These are phyloP conservation scores for Actinernus sp. DNA, from an alignment of 92 coral and sea anemone species.

Conservation along the genomic window DNA sequence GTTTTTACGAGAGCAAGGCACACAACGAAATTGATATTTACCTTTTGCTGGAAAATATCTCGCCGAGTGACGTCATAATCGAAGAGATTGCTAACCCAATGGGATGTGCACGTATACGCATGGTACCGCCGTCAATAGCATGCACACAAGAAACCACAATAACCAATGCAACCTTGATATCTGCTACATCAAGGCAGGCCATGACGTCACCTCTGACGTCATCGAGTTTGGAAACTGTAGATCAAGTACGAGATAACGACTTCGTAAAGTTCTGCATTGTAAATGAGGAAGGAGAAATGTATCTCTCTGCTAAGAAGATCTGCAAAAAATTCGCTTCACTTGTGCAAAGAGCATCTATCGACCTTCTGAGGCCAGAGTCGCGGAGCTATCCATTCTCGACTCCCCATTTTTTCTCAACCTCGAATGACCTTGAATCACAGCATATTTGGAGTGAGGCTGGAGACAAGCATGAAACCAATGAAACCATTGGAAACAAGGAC, in stretches of 20 bases:
- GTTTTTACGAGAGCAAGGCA: conserved; percentile 67
- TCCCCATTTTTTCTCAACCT: no score
- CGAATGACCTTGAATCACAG: no score
- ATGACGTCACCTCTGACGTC: conserved; percentile 23
- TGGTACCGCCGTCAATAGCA: background rate
- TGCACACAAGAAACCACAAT: background rate
- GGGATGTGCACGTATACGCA: conserved; percentile 65
- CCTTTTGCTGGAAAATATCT: conserved; percentile 56
- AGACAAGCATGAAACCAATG: background rate
- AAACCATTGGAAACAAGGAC: background rate
- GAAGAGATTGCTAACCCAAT: conserved; percentile 69
- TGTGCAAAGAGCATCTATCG: conserved; percentile 16
- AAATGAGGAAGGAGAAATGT: conserved; percentile 28
- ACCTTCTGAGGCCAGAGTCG: conserved; percentile 12
- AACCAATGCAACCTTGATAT: background rate
- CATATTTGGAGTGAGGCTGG: conserved; percentile 14
- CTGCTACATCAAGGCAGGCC: background rate
- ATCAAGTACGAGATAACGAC: background rate
- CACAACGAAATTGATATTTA: conserved; percentile 77
- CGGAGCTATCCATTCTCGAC: background rate
- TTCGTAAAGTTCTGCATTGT: conserved; percentile 32
- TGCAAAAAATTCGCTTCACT: conserved; percentile 68
- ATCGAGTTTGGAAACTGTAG: background rate
- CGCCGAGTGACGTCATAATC: conserved; percentile 32
- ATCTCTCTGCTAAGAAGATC: conserved; percentile 63